phyloP scores from a whole-genome alignment of 92 coral and sea anemone genomes.

The Heteractis magnifica region DNA sequence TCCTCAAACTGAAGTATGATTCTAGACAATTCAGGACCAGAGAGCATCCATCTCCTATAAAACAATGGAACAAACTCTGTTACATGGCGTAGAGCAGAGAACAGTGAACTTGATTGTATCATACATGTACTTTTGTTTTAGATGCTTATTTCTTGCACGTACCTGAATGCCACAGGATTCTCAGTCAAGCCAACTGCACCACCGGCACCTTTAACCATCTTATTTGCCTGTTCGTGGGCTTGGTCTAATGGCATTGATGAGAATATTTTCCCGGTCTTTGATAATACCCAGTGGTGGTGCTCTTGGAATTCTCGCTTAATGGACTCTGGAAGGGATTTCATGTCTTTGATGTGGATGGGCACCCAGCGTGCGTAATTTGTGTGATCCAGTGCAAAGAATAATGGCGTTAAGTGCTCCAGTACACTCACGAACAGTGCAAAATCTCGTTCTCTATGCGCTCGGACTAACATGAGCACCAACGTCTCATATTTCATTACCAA shows the following conservation, averaged over 20 bases:
- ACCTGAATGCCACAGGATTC: background rate
- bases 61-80: background rate
- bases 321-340: conserved; percentile 34
- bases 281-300: conserved; percentile 27
- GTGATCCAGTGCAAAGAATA: conserved; percentile 57
- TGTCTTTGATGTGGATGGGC: conserved; percentile 58
- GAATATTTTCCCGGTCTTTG: conserved; percentile 23
- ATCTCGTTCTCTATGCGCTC: conserved; percentile 15
- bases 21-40: conserved; percentile 51
- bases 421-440: conserved; percentile 27
- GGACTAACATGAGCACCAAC: conserved; percentile 12
- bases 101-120: background rate
- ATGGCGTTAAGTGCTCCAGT: conserved; percentile 33
- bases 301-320: conserved; percentile 10
- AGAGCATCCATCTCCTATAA: conserved; percentile 51
- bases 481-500: conserved; percentile 9
- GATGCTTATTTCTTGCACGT: background rate
- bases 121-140: background rate
- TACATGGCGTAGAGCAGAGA: background rate
- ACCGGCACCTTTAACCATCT: conserved; percentile 20
- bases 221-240: conserved; percentile 24
- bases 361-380: conserved; percentile 59
- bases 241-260: conserved; percentile 21
- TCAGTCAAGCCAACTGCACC: conserved; percentile 6
- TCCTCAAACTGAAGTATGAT: conserved; percentile 40